A percentile compares a stretch with the other conserved stretches of the same genome.
phyloP scores from a whole-genome alignment of 2,797 vertebrate species.

The Pipistrellus kuhlii region DNA sequence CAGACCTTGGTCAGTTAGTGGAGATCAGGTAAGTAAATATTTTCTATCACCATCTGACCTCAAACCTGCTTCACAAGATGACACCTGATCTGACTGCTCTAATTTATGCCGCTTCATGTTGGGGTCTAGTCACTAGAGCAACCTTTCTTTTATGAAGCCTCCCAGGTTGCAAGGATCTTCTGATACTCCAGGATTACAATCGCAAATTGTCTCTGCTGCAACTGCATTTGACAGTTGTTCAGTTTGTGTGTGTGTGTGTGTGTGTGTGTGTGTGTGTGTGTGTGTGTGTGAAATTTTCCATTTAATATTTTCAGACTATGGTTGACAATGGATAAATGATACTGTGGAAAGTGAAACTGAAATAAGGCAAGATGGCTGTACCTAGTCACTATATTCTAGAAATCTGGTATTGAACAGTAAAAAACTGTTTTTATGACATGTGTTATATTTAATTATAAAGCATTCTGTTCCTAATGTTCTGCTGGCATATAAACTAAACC shows the following conservation, averaged over 20 bases:
- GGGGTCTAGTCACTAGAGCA: not conserved
- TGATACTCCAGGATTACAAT: not conserved
- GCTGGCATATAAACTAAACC: not conserved
- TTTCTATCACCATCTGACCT: not conserved
- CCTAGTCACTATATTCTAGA: slow-evolving; percentile 1
- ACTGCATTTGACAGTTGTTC: not conserved
- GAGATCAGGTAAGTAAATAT: slow-evolving; percentile 55
- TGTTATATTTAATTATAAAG: slow-evolving; percentile 43
- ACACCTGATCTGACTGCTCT: slow-evolving; percentile 5
- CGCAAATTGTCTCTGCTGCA: not conserved
- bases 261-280: not conserved
- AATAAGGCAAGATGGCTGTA: not conserved
- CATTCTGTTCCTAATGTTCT: slow-evolving; percentile 16
- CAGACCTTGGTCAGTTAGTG: not conserved
- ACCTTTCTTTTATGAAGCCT: not conserved
- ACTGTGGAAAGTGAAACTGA: not conserved
- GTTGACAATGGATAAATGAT: not conserved
- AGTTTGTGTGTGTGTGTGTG: not conserved
- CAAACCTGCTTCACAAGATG: slow-evolving; percentile 26
- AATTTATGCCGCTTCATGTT: slow-evolving; percentile 28
- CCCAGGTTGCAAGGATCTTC: not conserved
- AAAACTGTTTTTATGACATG: not conserved
- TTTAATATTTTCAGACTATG: not conserved
- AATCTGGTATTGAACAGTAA: not conserved
- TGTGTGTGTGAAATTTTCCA: not conserved